Evolutionary conservation across 2,113 vertebrate genomes (phyloP).

Genomic region (Neomonachus schauinslandi): DNA sequence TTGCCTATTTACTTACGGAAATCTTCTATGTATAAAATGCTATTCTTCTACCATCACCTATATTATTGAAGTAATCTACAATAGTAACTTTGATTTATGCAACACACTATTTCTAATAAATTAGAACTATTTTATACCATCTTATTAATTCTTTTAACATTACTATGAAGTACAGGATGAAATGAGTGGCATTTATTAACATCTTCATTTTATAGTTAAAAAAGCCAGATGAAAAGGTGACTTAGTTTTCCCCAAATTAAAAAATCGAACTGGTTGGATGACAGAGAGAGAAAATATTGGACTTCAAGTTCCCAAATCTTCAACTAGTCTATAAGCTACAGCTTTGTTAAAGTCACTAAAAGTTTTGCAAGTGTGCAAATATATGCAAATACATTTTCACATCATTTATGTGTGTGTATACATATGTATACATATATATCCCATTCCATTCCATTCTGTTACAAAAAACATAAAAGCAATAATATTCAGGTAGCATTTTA

Average conservation of each 20-base stretch:
- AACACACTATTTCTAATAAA: background rate
- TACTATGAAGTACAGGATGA: background rate
- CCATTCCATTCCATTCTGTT: background rate
- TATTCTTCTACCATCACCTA: background rate
- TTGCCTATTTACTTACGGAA: slow-evolving; percentile 38
- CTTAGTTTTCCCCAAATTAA: background rate
- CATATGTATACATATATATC: background rate
- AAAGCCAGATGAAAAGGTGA: background rate
- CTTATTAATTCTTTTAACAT: slow-evolving; percentile 47
- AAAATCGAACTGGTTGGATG: background rate
- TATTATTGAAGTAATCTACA: background rate
- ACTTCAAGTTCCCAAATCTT: background rate
- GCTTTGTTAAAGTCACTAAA: background rate
- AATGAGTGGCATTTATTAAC: background rate
- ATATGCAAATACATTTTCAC: background rate
- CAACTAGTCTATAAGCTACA: background rate
- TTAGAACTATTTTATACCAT: slow-evolving; percentile 6
- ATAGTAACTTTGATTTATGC: background rate
- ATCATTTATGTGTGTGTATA: background rate
- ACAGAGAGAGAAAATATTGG: background rate
- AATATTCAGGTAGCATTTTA: background rate
- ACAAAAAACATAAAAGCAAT: background rate
- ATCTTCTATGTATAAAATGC: slow-evolving; percentile 1
- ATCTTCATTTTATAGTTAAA: background rate
- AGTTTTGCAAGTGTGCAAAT: background rate